These are phyloP conservation scores for Tragelaphus eurycerus DNA, from an alignment of 2,797 vertebrate genomes.

Conservation along the genomic window DNA sequence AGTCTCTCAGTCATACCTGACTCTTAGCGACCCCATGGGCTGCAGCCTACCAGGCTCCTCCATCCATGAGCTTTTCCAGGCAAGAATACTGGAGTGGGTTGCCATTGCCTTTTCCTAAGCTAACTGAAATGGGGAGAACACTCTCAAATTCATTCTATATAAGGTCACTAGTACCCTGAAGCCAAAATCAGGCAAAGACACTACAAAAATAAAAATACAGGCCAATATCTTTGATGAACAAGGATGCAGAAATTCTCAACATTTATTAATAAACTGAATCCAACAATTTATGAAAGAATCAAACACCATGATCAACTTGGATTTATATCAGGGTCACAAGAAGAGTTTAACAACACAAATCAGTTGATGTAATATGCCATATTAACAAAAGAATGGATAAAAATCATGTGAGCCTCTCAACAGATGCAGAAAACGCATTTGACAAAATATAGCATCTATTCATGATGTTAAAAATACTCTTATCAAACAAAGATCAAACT, in stretches of 20 bases:
- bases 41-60: too few relatives aligned
- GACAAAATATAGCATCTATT: not conserved
- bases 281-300: not conserved
- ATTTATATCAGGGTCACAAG: not conserved
- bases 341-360: not conserved
- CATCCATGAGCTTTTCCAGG: too few relatives aligned
- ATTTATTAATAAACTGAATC: not conserved
- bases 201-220: not conserved
- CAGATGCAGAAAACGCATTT: not conserved
- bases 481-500: not conserved
- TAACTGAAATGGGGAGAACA: not conserved
- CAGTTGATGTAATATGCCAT: not conserved
- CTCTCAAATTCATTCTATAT: not conserved
- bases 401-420: not conserved
- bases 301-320: not conserved
- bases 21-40: too few relatives aligned
- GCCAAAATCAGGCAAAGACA: not conserved
- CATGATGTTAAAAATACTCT: not conserved
- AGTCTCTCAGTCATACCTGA: too few relatives aligned
- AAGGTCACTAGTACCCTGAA: not conserved
- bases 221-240: not conserved
- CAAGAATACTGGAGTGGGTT: too few relatives aligned
- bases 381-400: not conserved
- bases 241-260: not conserved
- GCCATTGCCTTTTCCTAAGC: not conserved